Evolutionary conservation across 2,113 vertebrate genomes (phyloP).

Genomic region (Crotalus viridis): DNA sequence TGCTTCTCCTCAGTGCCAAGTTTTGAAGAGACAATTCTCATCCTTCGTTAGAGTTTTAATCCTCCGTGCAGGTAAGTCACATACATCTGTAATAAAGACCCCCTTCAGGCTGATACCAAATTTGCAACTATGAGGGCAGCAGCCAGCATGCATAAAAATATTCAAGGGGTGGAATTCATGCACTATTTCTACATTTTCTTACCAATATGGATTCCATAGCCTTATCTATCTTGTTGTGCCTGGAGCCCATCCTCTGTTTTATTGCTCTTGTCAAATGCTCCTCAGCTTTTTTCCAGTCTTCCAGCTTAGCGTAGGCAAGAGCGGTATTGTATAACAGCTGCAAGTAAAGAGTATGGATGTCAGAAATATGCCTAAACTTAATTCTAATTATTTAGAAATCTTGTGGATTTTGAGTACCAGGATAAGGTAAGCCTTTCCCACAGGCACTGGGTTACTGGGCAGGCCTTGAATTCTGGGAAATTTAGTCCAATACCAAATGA

Average conservation of each 20-base stretch:
- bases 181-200: background rate
- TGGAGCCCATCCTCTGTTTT: slow-evolving; percentile 79
- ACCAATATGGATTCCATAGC: slow-evolving; percentile 90
- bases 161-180: background rate
- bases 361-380: background rate
- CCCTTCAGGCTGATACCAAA: background rate
- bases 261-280: slow-evolving; percentile 77
- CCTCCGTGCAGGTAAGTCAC: background rate
- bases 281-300: slow-evolving; percentile 87
- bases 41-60: background rate
- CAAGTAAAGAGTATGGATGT: background rate
- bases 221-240: slow-evolving; percentile 82
- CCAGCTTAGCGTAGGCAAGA: slow-evolving; percentile 74
- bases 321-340: slow-evolving; percentile 91
- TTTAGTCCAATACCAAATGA: background rate
- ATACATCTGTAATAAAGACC: background rate
- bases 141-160: background rate
- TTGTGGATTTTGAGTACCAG: background rate
- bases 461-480: background rate
- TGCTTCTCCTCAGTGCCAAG: background rate
- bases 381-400: background rate
- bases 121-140: background rate
- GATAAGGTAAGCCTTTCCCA: background rate
- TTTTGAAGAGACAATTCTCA: background rate
- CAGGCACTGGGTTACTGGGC: background rate